phyloP scores from a whole-genome alignment of 2,797 vertebrate species.

The Pipistrellus pipistrellus region DNA sequence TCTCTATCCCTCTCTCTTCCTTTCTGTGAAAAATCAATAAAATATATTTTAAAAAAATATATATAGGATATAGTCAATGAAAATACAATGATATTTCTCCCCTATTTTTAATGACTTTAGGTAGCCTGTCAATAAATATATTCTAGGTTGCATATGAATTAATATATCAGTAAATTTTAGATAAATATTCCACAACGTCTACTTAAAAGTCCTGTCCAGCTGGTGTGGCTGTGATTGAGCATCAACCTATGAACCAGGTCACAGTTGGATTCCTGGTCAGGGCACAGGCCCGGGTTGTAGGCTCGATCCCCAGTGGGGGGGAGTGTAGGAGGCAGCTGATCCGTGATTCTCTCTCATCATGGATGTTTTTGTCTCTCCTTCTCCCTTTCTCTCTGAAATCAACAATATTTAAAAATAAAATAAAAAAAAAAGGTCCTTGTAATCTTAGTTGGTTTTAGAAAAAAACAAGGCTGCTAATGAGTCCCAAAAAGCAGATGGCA shows the following conservation, averaged over 20 bases:
- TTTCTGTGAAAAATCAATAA: too few species aligned
- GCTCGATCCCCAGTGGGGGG: neutral
- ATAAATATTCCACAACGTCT: neutral
- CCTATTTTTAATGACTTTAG: neutral
- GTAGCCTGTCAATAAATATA: neutral
- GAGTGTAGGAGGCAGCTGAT: neutral
- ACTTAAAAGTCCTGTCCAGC: constrained; percentile 49
- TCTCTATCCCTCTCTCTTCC: too few species aligned
- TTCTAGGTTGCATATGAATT: neutral
- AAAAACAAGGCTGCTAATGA: constrained; percentile 48
- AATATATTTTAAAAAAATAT: too few species aligned
- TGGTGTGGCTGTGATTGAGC: neutral
- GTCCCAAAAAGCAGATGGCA: constrained; percentile 67
- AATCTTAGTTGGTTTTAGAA: constrained; percentile 64
- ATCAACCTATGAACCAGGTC: neutral
- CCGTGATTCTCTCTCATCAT: neutral
- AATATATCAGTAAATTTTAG: neutral
- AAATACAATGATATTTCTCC: neutral
- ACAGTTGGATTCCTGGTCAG: neutral
- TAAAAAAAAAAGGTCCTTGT: neutral
- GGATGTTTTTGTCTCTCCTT: neutral
- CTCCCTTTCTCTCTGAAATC: neutral
- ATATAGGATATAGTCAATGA: neutral
- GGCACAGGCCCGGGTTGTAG: neutral
- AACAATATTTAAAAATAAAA: neutral